A percentile compares a stretch with the other conserved stretches of the same genome.
These are phyloP conservation scores for Muschampia plurimacula DNA, from an alignment of 2,888 invertebrate species.

Conservation along the genomic window DNA sequence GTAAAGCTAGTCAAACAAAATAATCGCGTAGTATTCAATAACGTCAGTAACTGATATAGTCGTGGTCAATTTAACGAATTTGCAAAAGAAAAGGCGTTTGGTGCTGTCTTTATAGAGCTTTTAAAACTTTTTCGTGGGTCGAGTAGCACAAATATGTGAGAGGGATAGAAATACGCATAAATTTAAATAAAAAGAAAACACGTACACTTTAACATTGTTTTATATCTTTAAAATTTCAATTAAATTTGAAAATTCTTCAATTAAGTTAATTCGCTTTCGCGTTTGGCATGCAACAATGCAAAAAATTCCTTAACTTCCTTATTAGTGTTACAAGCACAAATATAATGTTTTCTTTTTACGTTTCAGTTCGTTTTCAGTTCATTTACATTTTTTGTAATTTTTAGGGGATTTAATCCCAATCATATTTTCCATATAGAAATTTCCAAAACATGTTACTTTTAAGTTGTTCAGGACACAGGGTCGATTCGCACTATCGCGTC, in stretches of 20 bases:
- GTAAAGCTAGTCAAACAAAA: no score
- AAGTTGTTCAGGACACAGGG: constrained; percentile 5
- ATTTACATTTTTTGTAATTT: neutral
- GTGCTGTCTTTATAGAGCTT: constrained; percentile 23
- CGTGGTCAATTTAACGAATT: constrained; percentile 30
- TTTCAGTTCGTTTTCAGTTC: neutral
- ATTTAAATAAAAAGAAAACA: no score
- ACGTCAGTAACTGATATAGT: neutral
- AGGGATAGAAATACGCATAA: no score
- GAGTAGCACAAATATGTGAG: constrained; percentile 1
- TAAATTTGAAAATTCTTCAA: no score
- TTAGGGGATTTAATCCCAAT: neutral
- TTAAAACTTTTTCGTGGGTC: constrained; percentile 2
- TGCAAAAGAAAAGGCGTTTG: constrained; percentile 15
- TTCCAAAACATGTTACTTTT: constrained; percentile 27
- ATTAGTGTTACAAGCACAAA: neutral
- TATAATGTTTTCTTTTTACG: neutral
- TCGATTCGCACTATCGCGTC: neutral
- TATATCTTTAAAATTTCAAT: no score
- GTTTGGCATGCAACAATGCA: neutral
- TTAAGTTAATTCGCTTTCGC: no score
- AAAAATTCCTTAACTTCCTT: no score
- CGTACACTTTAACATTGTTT: no score
- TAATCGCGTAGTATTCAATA: no score
- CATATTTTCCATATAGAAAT: neutral